phyloP scores from a whole-genome alignment of 1,140 invertebrate species.

The Nautilus pompilius region DNA sequence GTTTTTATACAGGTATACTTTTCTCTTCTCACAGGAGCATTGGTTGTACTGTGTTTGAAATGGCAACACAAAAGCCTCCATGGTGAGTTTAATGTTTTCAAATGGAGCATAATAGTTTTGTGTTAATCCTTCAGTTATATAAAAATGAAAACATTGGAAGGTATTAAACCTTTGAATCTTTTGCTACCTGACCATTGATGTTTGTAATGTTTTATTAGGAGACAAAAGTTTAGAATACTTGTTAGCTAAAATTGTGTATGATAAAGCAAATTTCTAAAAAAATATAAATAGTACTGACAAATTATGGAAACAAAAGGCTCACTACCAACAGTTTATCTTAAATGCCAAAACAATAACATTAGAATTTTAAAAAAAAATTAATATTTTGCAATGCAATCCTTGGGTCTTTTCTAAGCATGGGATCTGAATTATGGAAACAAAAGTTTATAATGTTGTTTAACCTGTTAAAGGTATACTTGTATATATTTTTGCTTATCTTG shows the following conservation, averaged over 20 bases:
- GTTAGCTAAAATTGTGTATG: background rate
- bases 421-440: too few relatives aligned
- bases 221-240: background rate
- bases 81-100: slow-evolving; percentile 31
- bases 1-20: too few relatives aligned
- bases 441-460: too few relatives aligned
- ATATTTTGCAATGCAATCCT: too few relatives aligned
- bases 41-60: slow-evolving; percentile 55
- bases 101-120: background rate
- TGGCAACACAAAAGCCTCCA: slow-evolving; percentile 53
- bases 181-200: background rate
- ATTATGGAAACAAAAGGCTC: too few relatives aligned
- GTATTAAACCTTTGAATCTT: background rate
- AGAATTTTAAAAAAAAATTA: too few relatives aligned
- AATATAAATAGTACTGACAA: too few relatives aligned
- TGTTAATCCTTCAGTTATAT: background rate
- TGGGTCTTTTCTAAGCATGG: too few relatives aligned
- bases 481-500: too few relatives aligned
- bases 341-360: too few relatives aligned
- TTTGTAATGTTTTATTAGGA: background rate
- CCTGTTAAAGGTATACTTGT: too few relatives aligned
- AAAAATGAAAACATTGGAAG: background rate
- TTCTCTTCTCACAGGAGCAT: slow-evolving; percentile 41
- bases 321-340: too few relatives aligned
- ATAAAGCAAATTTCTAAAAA: background rate